phyloP scores from a whole-genome alignment of 2,888 invertebrate genomes.

The Diarsia dahlii region DNA sequence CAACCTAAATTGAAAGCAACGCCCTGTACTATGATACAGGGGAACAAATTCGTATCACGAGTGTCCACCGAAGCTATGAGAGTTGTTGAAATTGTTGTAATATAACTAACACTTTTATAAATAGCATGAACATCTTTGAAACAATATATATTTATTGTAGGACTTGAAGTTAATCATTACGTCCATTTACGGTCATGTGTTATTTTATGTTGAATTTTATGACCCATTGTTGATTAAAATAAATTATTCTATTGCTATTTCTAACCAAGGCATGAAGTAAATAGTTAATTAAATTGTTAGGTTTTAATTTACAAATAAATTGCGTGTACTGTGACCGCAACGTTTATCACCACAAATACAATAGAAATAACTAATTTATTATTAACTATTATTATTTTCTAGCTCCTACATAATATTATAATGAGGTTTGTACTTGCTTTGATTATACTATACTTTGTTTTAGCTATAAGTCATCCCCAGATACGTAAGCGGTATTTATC shows the following conservation, averaged over 20 bases:
- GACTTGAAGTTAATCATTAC: neutral
- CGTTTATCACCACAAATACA: slow-evolving; percentile 15
- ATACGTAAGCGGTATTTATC: neutral
- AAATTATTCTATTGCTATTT: neutral
- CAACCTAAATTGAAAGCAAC: slow-evolving; percentile 72
- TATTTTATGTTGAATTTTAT: neutral
- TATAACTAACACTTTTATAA: neutral
- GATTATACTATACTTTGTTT: neutral
- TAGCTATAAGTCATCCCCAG: neutral
- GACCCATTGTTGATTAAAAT: neutral
- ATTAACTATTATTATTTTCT: neutral
- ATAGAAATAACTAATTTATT: neutral
- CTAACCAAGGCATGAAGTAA: slow-evolving; percentile 9
- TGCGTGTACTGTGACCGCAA: slow-evolving; percentile 20
- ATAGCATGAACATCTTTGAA: neutral
- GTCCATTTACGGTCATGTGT: neutral
- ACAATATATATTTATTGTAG: neutral
- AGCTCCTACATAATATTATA: neutral
- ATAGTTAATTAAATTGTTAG: slow-evolving; percentile 22
- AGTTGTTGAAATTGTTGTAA: too few species aligned
- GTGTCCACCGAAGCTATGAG: too few species aligned
- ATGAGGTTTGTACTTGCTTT: neutral
- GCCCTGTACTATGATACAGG: slow-evolving; percentile 63
- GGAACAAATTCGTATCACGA: slow-evolving; percentile 60
- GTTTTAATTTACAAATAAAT: slow-evolving; percentile 39